Evolutionary conservation across 2,113 vertebrate genomes (phyloP), one percentile per base, ranked within the genome.

Genomic region (Parus major): DNA sequence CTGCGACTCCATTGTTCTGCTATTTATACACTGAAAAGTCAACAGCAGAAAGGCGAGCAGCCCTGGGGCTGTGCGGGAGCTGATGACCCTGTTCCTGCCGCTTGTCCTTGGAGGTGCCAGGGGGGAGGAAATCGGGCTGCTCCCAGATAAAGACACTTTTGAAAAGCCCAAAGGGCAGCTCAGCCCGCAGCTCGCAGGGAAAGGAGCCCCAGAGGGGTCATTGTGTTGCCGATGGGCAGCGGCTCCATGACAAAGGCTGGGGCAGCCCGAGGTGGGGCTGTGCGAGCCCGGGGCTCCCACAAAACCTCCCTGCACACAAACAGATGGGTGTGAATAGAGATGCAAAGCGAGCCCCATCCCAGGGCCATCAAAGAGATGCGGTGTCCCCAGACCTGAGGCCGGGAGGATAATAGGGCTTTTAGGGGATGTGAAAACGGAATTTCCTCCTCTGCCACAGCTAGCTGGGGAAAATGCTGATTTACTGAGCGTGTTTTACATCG

Each of bases 11-110:
- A 72, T 86, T 86, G 69, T 96, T 79, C 56, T 69, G 94, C 95
- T 93, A 88, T 97, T 96, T 96, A 92, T 91, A 90, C 68, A 12
- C 80, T 0, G 49, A 41, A 59, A 90, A 95, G 85, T 68, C 94
- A 94, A 75, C 71, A 86, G 79, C 85, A 44, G 0, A 12, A 75
- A 88, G 85, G 90, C 90, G 44, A 66, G 75, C 82, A 6, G 82
- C 90, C 70, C 90, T 1, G 1, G 59, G 91, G 87, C 76, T 3
- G 41, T 9, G 61, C 94, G 59, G 87, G 73, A 27, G 60, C 1
- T 13, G 83, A 23, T 69, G 77, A 79, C 73, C 92, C 70, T 7
- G 91, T 41, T 92, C 81, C 12, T 3, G 55, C 73, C 36, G 56
- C 80, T 55, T 11, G 86, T 76, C 87, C 89, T 80, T 7, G 68